phyloP scores from a whole-genome alignment of 1,140 invertebrate species.

The Gryon sp. region DNA sequence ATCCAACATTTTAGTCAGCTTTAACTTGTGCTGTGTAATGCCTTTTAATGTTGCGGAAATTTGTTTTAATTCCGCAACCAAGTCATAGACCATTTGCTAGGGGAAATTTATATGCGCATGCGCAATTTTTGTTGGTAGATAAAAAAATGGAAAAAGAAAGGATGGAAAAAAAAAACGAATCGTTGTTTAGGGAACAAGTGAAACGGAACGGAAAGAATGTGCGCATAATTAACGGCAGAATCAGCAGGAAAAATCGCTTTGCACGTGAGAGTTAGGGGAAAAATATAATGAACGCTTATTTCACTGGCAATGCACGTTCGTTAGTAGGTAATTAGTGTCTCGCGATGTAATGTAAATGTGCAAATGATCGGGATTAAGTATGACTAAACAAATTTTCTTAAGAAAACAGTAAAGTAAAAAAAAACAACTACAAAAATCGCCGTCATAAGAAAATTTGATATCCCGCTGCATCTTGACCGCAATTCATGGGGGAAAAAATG shows the following conservation, averaged over 20 bases:
- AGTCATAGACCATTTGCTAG: conserved; percentile 16
- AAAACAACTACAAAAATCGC: too few relatives aligned
- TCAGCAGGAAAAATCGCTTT: background rate
- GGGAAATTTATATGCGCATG: conserved; percentile 15
- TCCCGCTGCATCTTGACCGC: too few relatives aligned
- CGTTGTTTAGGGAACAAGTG: conserved; percentile 12
- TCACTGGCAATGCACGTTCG: background rate
- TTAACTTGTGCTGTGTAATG: conserved; percentile 11
- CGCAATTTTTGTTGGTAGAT: background rate
- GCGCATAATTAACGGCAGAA: conserved; percentile 2
- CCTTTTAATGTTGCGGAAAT: conserved; percentile 21
- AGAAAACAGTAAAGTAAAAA: too few relatives aligned
- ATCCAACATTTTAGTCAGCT: conserved; percentile 16
- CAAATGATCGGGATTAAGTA: background rate
- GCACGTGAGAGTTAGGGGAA: background rate
- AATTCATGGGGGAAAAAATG: too few relatives aligned
- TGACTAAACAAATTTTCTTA: background rate
- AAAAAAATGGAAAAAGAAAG: too few relatives aligned
- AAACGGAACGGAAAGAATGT: conserved; percentile 16
- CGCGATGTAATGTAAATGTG: background rate
- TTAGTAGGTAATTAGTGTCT: conserved; percentile 19
- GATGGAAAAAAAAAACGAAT: too few relatives aligned
- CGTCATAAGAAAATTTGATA: too few relatives aligned
- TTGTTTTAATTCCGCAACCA: conserved; percentile 44
- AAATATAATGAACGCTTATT: conserved; percentile 4